Evolutionary conservation across 2,888 invertebrate genomes (phyloP).

Genomic region (Pseudococcus jackbeardsleyi): DNA sequence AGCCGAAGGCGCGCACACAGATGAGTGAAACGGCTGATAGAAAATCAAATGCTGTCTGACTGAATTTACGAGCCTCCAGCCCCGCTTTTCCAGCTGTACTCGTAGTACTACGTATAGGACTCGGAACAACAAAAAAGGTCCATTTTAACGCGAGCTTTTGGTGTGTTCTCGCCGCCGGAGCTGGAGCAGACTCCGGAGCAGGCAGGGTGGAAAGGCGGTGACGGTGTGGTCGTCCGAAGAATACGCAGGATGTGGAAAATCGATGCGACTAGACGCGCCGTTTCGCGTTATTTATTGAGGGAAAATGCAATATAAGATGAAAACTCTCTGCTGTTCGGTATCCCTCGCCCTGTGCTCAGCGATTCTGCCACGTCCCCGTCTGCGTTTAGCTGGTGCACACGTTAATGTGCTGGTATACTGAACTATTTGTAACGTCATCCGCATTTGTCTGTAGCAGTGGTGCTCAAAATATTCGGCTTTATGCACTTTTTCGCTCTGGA

Average conservation of each 20-base stretch:
- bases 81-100: not conserved
- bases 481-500: not conserved
- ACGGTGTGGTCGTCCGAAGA: slow-evolving; percentile 65
- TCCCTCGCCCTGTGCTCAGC: not conserved
- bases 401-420: slow-evolving; percentile 39
- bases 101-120: slow-evolving; percentile 25
- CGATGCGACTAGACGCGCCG: slow-evolving; percentile 65
- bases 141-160: slow-evolving; percentile 60
- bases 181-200: slow-evolving; percentile 33
- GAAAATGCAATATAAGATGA: slow-evolving; percentile 65
- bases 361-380: not conserved
- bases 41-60: slow-evolving; percentile 57
- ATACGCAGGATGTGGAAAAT: slow-evolving; percentile 61
- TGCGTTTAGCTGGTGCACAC: slow-evolving; percentile 36
- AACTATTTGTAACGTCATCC: slow-evolving; percentile 56
- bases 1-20: not conserved
- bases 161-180: slow-evolving; percentile 6
- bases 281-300: slow-evolving; percentile 65
- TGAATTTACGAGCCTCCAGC: slow-evolving; percentile 45
- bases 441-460: slow-evolving; percentile 59
- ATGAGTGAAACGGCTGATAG: slow-evolving; percentile 25
- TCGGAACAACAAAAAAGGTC: slow-evolving; percentile 62
- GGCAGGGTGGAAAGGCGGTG: slow-evolving; percentile 62
- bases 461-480: slow-evolving; percentile 28
- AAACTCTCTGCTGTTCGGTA: slow-evolving; percentile 7